phyloP scores from a whole-genome alignment of 2,888 invertebrate species.

The Meiosimyza platycephala region DNA sequence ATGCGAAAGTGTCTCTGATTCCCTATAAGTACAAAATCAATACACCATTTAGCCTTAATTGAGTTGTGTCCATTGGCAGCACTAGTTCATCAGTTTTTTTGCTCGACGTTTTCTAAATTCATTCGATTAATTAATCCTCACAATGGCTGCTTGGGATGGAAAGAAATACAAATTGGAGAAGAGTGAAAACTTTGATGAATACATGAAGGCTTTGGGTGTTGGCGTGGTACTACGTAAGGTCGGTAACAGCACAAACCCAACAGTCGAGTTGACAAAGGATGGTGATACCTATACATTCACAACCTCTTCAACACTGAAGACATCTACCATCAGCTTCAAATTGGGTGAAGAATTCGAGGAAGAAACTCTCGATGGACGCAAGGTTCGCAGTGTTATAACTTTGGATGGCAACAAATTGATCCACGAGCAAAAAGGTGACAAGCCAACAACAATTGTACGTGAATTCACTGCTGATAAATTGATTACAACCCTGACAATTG shows the following conservation, averaged over 20 bases:
- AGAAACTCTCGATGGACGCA: conserved; percentile 88
- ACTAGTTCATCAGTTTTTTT: too few relatives aligned
- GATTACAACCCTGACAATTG: conserved; percentile 80
- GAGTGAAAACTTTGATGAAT: conserved; percentile 87
- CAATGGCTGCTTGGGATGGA: conserved; percentile 69
- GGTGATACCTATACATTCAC: conserved; percentile 81
- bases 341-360: conserved; percentile 89
- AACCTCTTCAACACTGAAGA: conserved; percentile 90
- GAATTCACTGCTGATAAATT: conserved; percentile 80
- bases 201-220: conserved; percentile 91
- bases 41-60: too few relatives aligned
- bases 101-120: too few relatives aligned
- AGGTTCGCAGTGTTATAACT: conserved; percentile 73
- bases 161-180: conserved; percentile 84
- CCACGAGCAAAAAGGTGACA: conserved; percentile 82
- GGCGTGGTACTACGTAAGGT: conserved; percentile 87
- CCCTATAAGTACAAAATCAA: too few relatives aligned
- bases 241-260: conserved; percentile 83
- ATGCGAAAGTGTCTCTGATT: too few relatives aligned
- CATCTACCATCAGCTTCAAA: conserved; percentile 82
- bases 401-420: conserved; percentile 83
- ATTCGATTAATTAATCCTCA: too few relatives aligned
- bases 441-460: conserved; percentile 76
- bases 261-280: conserved; percentile 80
- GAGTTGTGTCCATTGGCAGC: too few relatives aligned